Conservation (phyloP, 2,888 invertebrate species). For the Pilophorus perplexus region DNA sequence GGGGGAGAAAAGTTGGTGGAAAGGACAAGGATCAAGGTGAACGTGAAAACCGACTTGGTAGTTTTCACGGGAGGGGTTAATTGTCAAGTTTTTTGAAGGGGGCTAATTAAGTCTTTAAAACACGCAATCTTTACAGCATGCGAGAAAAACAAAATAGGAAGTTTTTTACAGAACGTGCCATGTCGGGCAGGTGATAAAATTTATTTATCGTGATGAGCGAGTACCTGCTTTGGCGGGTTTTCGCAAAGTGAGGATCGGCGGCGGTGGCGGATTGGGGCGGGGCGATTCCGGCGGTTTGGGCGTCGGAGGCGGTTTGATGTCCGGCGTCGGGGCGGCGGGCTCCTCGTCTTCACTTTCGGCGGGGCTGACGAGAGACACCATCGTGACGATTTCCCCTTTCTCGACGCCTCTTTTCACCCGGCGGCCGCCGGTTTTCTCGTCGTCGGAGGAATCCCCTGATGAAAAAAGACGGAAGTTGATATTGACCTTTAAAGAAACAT, state of each 20-base stretch:
- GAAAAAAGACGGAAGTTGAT: background rate
- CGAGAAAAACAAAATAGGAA: no score
- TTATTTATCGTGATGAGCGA: no score
- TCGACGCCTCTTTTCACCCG: conserved; percentile 48
- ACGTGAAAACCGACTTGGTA: no score
- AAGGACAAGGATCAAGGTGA: no score
- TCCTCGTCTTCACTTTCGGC: conserved; percentile 61
- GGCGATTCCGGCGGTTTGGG: conserved; percentile 29
- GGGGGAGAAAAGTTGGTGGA: no score
- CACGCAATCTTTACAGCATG: conserved; percentile 15
- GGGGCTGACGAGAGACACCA: conserved; percentile 67
- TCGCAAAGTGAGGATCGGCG: conserved; percentile 43
- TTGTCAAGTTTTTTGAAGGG: conserved; percentile 5
- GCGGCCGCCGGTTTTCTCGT: conserved; percentile 46
- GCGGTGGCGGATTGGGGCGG: conserved; percentile 39
- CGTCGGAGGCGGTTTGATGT: conserved; percentile 28
- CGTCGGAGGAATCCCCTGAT: conserved; percentile 33
- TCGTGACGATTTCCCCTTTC: conserved; percentile 59
- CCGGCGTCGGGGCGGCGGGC: conserved; percentile 24
- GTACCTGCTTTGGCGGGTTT: conserved; percentile 47
- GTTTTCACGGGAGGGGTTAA: no score
- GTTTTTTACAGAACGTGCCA: no score
- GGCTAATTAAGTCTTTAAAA: conserved; percentile 17
- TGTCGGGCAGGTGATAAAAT: no score
- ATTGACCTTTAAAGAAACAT: no score